A percentile compares a stretch with the other conserved stretches of the same genome.
Evolutionary conservation across 1,140 invertebrate genomes (phyloP).

Genomic region (Latrodectus geometricus): DNA sequence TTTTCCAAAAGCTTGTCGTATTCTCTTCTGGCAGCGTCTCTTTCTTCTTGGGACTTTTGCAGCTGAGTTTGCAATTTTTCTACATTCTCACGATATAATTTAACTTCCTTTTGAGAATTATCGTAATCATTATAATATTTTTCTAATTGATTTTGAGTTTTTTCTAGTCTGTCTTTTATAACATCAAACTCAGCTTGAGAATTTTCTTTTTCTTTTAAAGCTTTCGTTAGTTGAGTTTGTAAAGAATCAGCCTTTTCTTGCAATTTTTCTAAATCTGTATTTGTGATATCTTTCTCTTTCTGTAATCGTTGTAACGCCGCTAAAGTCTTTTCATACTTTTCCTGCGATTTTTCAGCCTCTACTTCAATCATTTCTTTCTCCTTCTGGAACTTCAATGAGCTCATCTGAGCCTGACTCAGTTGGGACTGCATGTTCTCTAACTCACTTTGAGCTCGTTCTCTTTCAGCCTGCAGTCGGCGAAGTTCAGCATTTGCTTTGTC

Average conservation of each 20-base stretch:
- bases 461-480: slow-evolving; percentile 82
- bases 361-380: slow-evolving; percentile 86
- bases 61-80: slow-evolving; percentile 85
- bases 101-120: slow-evolving; percentile 84
- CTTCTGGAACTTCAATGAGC: slow-evolving; percentile 86
- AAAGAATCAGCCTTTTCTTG: slow-evolving; percentile 84
- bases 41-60: slow-evolving; percentile 86
- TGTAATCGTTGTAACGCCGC: slow-evolving; percentile 81
- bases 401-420: slow-evolving; percentile 83
- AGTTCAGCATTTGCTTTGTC: slow-evolving; percentile 87
- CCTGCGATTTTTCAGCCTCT: slow-evolving; percentile 85
- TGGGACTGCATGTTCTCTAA: slow-evolving; percentile 88
- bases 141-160: slow-evolving; percentile 71
- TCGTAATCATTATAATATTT: slow-evolving; percentile 81
- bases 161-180: slow-evolving; percentile 88
- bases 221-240: slow-evolving; percentile 82
- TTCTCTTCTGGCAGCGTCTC: slow-evolving; percentile 87
- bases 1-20: slow-evolving; percentile 92
- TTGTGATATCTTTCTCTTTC: slow-evolving; percentile 85
- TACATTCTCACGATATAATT: slow-evolving; percentile 88
- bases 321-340: slow-evolving; percentile 88
- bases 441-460: slow-evolving; percentile 84
- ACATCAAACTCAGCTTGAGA: slow-evolving; percentile 86
- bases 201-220: slow-evolving; percentile 86
- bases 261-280: slow-evolving; percentile 83